Evolutionary conservation across 2,888 invertebrate species (phyloP).

Genomic region (Gibbula magus): DNA sequence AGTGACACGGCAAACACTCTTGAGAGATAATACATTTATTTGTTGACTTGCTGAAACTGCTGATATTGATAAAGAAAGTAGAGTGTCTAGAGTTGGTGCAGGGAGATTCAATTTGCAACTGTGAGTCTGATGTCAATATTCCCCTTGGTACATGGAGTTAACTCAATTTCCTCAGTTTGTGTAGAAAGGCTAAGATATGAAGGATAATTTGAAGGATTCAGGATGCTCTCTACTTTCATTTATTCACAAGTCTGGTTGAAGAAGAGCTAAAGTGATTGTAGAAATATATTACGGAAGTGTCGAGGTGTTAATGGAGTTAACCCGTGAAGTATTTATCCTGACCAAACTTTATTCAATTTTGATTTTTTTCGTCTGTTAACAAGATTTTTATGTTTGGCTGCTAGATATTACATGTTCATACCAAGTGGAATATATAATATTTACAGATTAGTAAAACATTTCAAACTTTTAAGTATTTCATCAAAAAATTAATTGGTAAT

Average conservation of each 20-base stretch:
- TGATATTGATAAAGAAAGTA: neutral
- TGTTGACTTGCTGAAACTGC: neutral
- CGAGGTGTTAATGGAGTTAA: constrained; percentile 8
- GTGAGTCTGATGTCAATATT: neutral
- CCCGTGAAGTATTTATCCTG: neutral
- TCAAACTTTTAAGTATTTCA: too few species aligned
- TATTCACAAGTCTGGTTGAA: neutral
- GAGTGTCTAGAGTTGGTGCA: neutral
- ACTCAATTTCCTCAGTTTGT: constrained; percentile 17
- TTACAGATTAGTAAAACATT: too few species aligned
- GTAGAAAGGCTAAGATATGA: neutral
- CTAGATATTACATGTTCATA: too few species aligned
- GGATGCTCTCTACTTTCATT: neutral
- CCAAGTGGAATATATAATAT: too few species aligned
- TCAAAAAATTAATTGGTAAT: too few species aligned
- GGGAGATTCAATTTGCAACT: neutral
- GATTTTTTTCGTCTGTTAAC: too few species aligned
- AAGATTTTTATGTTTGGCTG: too few species aligned
- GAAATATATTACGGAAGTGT: neutral
- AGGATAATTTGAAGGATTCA: constrained; percentile 5
- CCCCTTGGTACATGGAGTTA: neutral
- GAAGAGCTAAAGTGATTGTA: neutral
- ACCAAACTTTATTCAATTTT: too few species aligned
- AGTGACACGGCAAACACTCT: constrained; percentile 5
- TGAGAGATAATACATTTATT: neutral